Evolutionary conservation across 2,888 invertebrate genomes (phyloP), one percentile per base, ranked within the genome.

Genomic region (Rhogogaster chlorosoma): DNA sequence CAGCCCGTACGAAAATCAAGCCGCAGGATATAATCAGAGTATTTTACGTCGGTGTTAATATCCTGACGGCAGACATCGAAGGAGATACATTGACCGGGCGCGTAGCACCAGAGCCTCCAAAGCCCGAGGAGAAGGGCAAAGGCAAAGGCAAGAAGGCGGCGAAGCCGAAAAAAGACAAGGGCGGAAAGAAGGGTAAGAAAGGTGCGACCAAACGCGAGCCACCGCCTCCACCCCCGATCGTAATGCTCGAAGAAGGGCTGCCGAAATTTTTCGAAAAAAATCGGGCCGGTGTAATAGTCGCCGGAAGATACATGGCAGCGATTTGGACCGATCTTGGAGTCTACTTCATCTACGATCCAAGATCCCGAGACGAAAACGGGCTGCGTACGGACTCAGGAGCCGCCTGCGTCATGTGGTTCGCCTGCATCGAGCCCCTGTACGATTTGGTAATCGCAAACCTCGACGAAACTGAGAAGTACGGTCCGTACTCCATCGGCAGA

Each of bases 331-430:
- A 92, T 45, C 88, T 88, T 18, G 92, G 93, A 0, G 88, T 93
- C 0, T 93, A 90, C 77, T 93, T 93, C 83, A 89, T 91, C 88
- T 93, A 90, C 86, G 91, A 92, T 85, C 90, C 93, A 3, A 88
- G 89, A 29, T 86, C 90, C 0, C 85, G 89, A 2, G 90, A 87
- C 32, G 86, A 89, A 5, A 86, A 89, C 29, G 92, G 92, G 1
- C 29, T 84, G n/a, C 77, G 85, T 22, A 61, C 85, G 10, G 87
- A 88, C 12, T 4, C 61, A 0, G 91, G 91, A 0, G 84, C 88
- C 0, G 89, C 91, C 0, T 92, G 92, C 85, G 87, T 88, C 1
- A 90, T 91, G 89, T 93, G 93, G 93, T 93, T 92, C 73, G 93
- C 92, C 0, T 92, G 92, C 22, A 85, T 91, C 6, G 89, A 92